Percentiles rank a stretch among this genome's conserved stretches.
These are phyloP conservation scores for Sabatieria punctata DNA, from an alignment of 2,888 invertebrate species.

Conservation along the genomic window DNA sequence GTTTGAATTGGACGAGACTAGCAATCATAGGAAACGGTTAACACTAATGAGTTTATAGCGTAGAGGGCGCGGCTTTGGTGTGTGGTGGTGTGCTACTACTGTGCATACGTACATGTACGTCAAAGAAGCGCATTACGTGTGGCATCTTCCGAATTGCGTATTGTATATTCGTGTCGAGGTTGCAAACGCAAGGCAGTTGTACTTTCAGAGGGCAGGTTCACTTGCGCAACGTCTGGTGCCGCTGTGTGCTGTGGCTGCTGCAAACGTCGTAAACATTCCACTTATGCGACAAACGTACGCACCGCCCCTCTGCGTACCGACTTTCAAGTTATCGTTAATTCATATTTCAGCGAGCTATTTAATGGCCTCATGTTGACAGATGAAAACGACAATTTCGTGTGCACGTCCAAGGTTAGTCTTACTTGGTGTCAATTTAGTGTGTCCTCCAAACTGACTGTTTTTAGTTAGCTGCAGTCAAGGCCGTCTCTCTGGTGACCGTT, in stretches of 20 bases:
- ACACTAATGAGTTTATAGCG: too few species aligned
- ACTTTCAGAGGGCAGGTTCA: constrained; percentile 40
- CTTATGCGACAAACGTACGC: constrained; percentile 69
- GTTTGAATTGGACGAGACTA: too few species aligned
- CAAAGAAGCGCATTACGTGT: too few species aligned
- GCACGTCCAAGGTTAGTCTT: constrained; percentile 34
- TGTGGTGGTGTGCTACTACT: too few species aligned
- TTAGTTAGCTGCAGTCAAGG: constrained; percentile 55
- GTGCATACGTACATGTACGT: constrained; percentile 79
- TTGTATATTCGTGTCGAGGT: too few species aligned
- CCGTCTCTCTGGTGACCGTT: constrained; percentile 53
- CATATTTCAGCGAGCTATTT: constrained; percentile 22
- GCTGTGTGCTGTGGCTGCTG: constrained; percentile 68
- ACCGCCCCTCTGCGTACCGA: constrained; percentile 35
- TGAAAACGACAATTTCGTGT: constrained; percentile 51
- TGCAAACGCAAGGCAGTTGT: too few species aligned
- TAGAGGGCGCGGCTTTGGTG: too few species aligned
- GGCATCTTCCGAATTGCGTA: too few species aligned
- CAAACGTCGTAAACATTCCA: constrained; percentile 80
- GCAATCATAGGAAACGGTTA: too few species aligned
- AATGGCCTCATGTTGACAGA: constrained; percentile 58
- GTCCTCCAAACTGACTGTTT: constrained; percentile 8
- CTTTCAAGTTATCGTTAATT: constrained; percentile 2
- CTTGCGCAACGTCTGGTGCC: constrained; percentile 57
- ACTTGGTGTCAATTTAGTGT: constrained; percentile 15